Conservation (phyloP, 2,797 vertebrate species). For the Halcyon badia region DNA sequence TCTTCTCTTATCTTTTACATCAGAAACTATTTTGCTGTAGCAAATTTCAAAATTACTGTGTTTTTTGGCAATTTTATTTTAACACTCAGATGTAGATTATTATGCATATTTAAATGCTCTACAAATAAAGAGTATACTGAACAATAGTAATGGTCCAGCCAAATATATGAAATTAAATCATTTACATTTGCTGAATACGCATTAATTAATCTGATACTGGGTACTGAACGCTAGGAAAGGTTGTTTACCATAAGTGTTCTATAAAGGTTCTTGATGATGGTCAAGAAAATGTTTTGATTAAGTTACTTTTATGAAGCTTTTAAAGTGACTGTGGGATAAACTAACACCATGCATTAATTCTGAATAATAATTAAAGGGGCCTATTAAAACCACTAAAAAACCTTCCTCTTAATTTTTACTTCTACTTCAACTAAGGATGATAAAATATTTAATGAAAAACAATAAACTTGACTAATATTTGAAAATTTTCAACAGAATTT, state of each 20-base stretch:
- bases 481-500: neutral
- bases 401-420: neutral
- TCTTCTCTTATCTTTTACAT: slow-evolving; percentile 17
- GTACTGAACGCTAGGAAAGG: neutral
- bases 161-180: neutral
- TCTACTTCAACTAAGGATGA: neutral
- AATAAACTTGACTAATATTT: neutral
- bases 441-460: neutral
- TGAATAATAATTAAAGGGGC: neutral
- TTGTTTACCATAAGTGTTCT: neutral
- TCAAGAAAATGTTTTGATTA: neutral
- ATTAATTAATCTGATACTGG: neutral
- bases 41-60: slow-evolving; percentile 43
- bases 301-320: neutral
- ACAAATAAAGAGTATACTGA: slow-evolving; percentile 6
- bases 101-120: slow-evolving; percentile 32
- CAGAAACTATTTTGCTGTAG: slow-evolving; percentile 52
- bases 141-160: neutral
- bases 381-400: neutral
- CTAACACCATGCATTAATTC: neutral
- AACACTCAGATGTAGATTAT: neutral
- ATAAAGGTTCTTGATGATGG: neutral
- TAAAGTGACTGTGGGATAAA: neutral
- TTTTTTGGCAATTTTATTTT: slow-evolving; percentile 30
- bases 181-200: slow-evolving; percentile 13